phyloP scores from a whole-genome alignment of 2,797 vertebrate genomes.

The Myotis pilosus region DNA sequence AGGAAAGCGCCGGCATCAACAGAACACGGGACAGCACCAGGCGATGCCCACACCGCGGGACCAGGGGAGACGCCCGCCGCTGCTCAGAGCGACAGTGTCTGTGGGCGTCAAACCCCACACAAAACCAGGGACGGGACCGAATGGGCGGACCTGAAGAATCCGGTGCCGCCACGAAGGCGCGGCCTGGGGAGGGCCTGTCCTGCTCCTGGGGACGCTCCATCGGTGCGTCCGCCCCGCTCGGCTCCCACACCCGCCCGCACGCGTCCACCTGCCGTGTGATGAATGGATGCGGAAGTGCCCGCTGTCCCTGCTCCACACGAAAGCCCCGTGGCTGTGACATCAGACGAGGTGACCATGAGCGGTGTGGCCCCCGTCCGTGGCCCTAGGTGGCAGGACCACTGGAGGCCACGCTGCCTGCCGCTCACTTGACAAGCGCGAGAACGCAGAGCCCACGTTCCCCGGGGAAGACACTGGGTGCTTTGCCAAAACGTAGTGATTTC shows the following conservation, averaged over 20 bases:
- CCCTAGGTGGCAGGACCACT: accelerated
- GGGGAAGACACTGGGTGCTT: background rate
- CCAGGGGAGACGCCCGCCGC: background rate
- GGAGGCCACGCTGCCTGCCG: background rate
- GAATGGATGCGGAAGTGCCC: accelerated
- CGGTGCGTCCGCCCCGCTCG: no score
- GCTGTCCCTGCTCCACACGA: accelerated
- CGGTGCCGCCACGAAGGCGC: background rate
- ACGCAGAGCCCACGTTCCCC: background rate
- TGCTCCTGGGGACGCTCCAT: no score
- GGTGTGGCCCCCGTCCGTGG: accelerated
- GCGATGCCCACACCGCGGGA: background rate
- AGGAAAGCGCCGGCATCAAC: conserved; percentile 48
- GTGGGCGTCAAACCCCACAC: background rate
- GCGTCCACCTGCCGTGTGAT: background rate
- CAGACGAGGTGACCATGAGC: accelerated
- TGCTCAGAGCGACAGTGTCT: background rate
- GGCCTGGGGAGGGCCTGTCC: background rate
- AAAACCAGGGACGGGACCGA: background rate
- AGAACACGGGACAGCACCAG: background rate
- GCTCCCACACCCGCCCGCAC: background rate
- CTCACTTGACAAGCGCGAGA: background rate
- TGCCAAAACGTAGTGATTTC: conserved; percentile 39
- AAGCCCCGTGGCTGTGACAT: accelerated
- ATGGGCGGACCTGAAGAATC: background rate